Evolutionary conservation across 2,113 vertebrate species (phyloP).

Genomic region (Alexandromys fortis): DNA sequence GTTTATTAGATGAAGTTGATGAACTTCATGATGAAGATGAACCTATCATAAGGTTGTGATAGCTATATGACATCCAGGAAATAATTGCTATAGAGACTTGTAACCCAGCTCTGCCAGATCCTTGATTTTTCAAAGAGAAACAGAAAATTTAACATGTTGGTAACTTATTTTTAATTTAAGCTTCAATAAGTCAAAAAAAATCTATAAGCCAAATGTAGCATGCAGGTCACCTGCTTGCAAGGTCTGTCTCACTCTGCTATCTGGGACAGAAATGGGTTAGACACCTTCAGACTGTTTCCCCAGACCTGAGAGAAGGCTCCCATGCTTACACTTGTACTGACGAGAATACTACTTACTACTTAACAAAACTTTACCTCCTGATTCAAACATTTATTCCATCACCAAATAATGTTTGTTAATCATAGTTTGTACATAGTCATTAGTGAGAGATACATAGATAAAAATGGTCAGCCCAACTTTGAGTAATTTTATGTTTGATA

Average conservation of each 20-base stretch:
- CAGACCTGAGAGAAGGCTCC: constrained; percentile 1
- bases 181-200: constrained; percentile 39
- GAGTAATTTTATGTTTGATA: background rate
- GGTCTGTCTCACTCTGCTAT: constrained; percentile 25
- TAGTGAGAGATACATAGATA: background rate
- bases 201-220: constrained; percentile 32
- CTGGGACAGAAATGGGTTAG: background rate
- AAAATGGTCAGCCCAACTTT: background rate
- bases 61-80: background rate
- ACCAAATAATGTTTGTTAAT: background rate
- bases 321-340: background rate
- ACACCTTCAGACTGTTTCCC: constrained; percentile 12
- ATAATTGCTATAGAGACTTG: background rate
- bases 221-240: constrained; percentile 40
- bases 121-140: background rate
- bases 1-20: background rate
- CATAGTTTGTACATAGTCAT: background rate
- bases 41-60: background rate
- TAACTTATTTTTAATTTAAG: background rate
- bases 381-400: background rate
- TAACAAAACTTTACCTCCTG: background rate
- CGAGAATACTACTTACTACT: background rate
- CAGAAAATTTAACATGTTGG: background rate
- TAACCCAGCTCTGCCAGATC: background rate
- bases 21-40: too few relatives aligned